Evolutionary conservation across 1,140 invertebrate species (phyloP).

Genomic region (Drosophila equinoxialis): DNA sequence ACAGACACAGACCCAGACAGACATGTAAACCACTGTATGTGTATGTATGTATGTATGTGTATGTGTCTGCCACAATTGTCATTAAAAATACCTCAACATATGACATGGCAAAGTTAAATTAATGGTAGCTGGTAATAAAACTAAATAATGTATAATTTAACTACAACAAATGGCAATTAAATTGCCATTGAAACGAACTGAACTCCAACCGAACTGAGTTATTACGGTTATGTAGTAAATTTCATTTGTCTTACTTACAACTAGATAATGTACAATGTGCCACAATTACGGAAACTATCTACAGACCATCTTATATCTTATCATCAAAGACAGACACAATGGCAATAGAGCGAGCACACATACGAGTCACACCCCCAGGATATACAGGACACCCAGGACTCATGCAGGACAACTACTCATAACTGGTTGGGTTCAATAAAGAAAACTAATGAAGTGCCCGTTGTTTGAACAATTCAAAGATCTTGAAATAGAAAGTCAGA

Average conservation of each 20-base stretch:
- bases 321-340: no score
- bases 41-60: conserved; percentile 18
- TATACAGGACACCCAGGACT: no score
- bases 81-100: conserved; percentile 39
- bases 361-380: no score
- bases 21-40: conserved; percentile 16
- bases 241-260: conserved; percentile 6
- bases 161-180: conserved; percentile 60
- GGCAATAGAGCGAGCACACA: no score
- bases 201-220: background rate
- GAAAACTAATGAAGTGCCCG: no score
- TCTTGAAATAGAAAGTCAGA: no score
- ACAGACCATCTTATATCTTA: no score
- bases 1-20: background rate
- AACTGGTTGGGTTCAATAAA: no score
- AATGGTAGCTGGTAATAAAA: conserved; percentile 53
- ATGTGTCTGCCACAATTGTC: conserved; percentile 23
- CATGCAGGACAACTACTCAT: no score
- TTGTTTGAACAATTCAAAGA: no score
- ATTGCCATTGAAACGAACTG: conserved; percentile 46
- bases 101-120: conserved; percentile 50
- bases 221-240: conserved; percentile 36
- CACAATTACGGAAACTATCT: conserved; percentile 10
- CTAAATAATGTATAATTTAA: conserved; percentile 66
- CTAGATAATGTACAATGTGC: background rate